These are phyloP conservation scores for Mormyrus proboscirostris DNA, from an alignment of 2,797 vertebrate genomes.

Conservation along the genomic window DNA sequence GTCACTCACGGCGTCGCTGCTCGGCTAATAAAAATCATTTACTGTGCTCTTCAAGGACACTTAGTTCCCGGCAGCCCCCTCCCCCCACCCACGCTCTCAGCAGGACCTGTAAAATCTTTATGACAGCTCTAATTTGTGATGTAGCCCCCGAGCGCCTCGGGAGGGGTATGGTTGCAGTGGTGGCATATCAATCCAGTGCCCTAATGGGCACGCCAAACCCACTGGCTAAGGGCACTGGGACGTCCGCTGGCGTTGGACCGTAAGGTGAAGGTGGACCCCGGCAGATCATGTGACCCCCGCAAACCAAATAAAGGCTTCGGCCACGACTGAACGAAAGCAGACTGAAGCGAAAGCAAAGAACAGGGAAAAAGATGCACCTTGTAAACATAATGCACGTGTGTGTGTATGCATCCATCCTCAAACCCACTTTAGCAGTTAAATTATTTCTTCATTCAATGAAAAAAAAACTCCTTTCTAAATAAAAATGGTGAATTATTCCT, in stretches of 20 bases:
- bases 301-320: neutral
- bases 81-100: slow-evolving; percentile 44
- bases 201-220: neutral
- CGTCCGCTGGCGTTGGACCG: neutral
- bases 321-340: neutral
- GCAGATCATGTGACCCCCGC: neutral
- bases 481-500: neutral
- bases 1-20: slow-evolving; percentile 1
- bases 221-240: neutral
- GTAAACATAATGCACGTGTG: neutral
- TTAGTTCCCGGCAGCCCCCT: slow-evolving; percentile 37
- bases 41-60: slow-evolving; percentile 54
- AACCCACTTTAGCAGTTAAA: neutral
- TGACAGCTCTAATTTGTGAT: slow-evolving; percentile 65
- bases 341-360: neutral
- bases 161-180: slow-evolving; percentile 17
- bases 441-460: neutral
- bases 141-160: slow-evolving; percentile 46
- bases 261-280: neutral
- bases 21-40: slow-evolving; percentile 35
- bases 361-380: neutral
- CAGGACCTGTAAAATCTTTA: slow-evolving; percentile 55
- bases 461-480: neutral
- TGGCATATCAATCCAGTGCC: slow-evolving; percentile 31
- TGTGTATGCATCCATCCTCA: neutral